Conservation (phyloP, 2,888 invertebrate species). For the Euzophera pinguis region DNA sequence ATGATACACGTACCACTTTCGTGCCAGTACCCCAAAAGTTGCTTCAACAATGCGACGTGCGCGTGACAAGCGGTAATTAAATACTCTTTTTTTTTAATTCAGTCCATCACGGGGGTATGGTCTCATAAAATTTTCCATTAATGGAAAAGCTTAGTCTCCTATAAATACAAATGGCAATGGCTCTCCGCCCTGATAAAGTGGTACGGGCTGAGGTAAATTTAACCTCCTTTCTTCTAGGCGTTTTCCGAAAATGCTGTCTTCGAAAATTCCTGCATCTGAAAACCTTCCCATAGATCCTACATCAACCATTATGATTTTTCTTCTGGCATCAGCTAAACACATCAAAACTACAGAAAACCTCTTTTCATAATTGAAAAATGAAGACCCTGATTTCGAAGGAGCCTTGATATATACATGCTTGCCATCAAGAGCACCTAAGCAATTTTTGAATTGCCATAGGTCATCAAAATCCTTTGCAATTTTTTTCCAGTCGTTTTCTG, state of each 20-base stretch:
- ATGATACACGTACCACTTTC: too few relatives aligned
- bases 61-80: conserved; percentile 22
- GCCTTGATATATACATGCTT: conserved; percentile 24
- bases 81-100: conserved; percentile 19
- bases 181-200: too few relatives aligned
- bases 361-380: background rate
- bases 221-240: background rate
- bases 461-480: conserved; percentile 12
- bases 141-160: conserved; percentile 31
- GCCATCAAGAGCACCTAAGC: conserved; percentile 23
- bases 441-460: conserved; percentile 23
- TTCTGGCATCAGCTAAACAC: background rate
- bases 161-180: conserved; percentile 30
- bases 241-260: background rate
- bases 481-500: background rate
- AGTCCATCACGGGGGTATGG: conserved; percentile 20
- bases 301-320: background rate
- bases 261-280: background rate
- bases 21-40: too few relatives aligned
- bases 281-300: background rate
- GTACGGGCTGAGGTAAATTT: background rate
- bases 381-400: conserved; percentile 16
- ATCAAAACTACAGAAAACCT: background rate
- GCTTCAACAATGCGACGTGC: conserved; percentile 22
- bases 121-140: conserved; percentile 20